Evolutionary conservation across 2,888 invertebrate genomes (phyloP), one percentile per base, ranked within the genome.

Genomic region (Empis livida): DNA sequence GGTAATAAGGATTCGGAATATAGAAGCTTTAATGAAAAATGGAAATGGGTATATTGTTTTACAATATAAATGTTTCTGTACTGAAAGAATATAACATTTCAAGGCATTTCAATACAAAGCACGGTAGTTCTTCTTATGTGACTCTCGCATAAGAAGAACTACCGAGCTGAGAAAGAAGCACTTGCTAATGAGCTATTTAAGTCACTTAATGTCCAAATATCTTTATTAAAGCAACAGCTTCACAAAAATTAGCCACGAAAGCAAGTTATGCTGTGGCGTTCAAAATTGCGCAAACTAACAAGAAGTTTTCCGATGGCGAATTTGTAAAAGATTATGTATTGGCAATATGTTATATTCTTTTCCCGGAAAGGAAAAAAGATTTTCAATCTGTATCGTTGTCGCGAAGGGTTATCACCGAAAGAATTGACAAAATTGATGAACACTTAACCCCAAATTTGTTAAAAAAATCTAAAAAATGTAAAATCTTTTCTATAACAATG

Each of bases 81-180:
- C 10, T 17, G 16, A 39, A 39, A 39, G 17, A 39, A 39, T 39
- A 39, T 39, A 39, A 39, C 39, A 39, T 39, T 39, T 39, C 17
- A 39, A 39, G 39, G 39, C 39, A 39, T 16, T 39, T 39, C 39
- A 17, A 39, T 39, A 20, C 39, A 39, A 39, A 39, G 39, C 39
- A 39, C 39, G 39, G 39, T 39, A 39, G 11, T 39, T 39, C 39
- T 39, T 39, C 37, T 37, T 37, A 37, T 37, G 14, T 37, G 37
- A 37, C 14, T 37, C 37, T 37, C 14, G 14, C 37, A n/a, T n/a
- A n/a, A n/a, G n/a, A n/a, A n/a, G n/a, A n/a, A n/a, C n/a, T n/a
- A n/a, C n/a, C n/a, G 14, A 37, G 37, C 14, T 37, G 37, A 37
- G 37, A 37, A 37, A 37, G 37, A 37, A 37, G 37, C 37, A 37